These are phyloP conservation scores for Saturnia pavonia DNA, from an alignment of 2,888 invertebrate species.

Conservation along the genomic window DNA sequence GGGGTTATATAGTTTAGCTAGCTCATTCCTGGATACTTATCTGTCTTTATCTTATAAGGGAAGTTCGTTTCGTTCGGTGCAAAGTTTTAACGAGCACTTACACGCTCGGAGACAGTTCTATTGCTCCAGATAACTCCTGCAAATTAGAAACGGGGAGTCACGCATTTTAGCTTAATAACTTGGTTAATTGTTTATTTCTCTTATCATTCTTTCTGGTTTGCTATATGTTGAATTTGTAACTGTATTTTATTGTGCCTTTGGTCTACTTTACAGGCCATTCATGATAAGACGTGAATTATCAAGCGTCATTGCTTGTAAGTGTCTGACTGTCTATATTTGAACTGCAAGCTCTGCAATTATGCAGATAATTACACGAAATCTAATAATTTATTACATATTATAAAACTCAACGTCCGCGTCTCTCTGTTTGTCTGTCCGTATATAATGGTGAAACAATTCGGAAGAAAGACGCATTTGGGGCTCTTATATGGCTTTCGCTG, in stretches of 20 bases:
- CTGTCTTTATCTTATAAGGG: constrained; percentile 2
- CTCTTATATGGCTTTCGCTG: no score
- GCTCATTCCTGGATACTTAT: neutral
- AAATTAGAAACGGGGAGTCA: neutral
- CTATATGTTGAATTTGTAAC: neutral
- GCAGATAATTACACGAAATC: no score
- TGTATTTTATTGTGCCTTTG: neutral
- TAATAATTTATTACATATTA: no score
- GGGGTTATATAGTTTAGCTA: neutral
- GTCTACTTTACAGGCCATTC: neutral
- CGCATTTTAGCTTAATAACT: constrained; percentile 8
- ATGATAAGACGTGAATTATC: no score
- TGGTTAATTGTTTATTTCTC: neutral
- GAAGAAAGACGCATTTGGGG: no score
- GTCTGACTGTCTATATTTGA: no score
- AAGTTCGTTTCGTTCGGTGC: neutral
- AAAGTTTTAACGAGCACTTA: constrained; percentile 19
- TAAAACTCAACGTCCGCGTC: no score
- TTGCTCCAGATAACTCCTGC: neutral
- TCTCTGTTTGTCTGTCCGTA: no score
- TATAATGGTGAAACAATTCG: no score
- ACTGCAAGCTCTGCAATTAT: no score
- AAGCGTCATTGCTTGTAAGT: no score
- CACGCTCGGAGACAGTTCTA: constrained; percentile 11
- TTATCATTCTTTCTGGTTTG: neutral